phyloP scores from a whole-genome alignment of 2,888 invertebrate genomes.

The Cryptophagus acutangulus region DNA sequence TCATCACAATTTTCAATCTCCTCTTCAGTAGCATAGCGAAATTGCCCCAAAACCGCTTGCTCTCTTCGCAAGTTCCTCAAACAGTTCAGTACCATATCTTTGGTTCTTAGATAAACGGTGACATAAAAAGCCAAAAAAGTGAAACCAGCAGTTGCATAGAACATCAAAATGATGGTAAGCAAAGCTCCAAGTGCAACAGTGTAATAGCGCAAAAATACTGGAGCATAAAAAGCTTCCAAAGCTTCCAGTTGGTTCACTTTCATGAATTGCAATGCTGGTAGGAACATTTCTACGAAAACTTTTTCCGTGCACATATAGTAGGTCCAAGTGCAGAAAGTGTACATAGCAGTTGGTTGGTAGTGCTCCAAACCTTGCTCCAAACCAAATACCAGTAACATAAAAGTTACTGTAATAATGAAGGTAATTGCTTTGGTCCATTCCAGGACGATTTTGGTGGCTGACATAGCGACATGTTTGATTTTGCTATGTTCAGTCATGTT shows the following conservation, averaged over 20 bases:
- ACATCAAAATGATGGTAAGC: conserved; percentile 53
- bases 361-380: conserved; percentile 70
- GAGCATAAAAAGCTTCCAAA: conserved; percentile 66
- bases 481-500: conserved; percentile 64
- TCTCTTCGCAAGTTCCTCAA: conserved; percentile 55
- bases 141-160: conserved; percentile 56
- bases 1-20: conserved; percentile 68
- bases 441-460: conserved; percentile 72
- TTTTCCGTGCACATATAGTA: conserved; percentile 71
- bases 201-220: conserved; percentile 58
- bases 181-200: conserved; percentile 56
- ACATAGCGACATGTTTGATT: conserved; percentile 74
- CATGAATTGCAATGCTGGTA: conserved; percentile 54
- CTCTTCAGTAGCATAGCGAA: conserved; percentile 59
- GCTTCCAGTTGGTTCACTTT: conserved; percentile 63
- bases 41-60: conserved; percentile 57
- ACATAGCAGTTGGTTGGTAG: conserved; percentile 64
- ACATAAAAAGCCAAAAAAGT: conserved; percentile 58
- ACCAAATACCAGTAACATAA: conserved; percentile 69
- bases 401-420: conserved; percentile 71
- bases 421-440: conserved; percentile 81
- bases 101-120: conserved; percentile 61
- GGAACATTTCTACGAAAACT: conserved; percentile 64
- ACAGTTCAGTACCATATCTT: conserved; percentile 58
- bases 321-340: conserved; percentile 61